Evolutionary conservation across 2,797 vertebrate species (phyloP), one percentile per base, ranked within the genome.

Genomic region (Gallirallus australis): DNA sequence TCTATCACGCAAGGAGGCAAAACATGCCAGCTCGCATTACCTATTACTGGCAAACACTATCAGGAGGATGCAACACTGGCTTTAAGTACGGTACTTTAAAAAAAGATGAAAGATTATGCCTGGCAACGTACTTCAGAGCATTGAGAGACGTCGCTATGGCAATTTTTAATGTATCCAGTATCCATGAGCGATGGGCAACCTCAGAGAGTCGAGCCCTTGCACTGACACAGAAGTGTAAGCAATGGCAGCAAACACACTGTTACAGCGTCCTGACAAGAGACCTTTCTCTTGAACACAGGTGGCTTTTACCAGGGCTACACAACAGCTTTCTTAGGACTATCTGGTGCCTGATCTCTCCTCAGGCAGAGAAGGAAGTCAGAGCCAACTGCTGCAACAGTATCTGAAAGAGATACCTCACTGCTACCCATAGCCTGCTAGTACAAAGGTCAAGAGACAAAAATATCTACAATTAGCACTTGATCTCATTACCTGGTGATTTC

Each of bases 401-500:
- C 54, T 53, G 59, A 81, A 72, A 57, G 21, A 56, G 15, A n/a
- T 7, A 57, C n/a, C 27, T 72, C 56, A 48, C 21, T 64, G 69
- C 53, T 42, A 70, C 17, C 47, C 23, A 0, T 16, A 73, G 59
- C 39, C 14, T 31, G 27, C 40, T 48, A 84, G 39, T 25, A 70
- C 15, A 37, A 82, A 80, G 33, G 33, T 61, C 19, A 78, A 72
- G 57, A 35, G 80, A 39, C 68, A 70, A 78, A 85, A 82, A 13
- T 25, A 59, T 2, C 18, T 18, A 11, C 0, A 3, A 73, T 64
- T 15, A 87, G 28, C 23, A 12, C 9, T 30, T n/a, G 23, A 28
- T 37, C 33, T 90, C 31, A 30, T 96, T 97, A 99, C 99, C 99
- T 99, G 97, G 99, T 99, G 93, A 99, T 99, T 97, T 99, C 99